Evolutionary conservation across 2,113 vertebrate species (phyloP).

Genomic region (Zosterops lateralis): DNA sequence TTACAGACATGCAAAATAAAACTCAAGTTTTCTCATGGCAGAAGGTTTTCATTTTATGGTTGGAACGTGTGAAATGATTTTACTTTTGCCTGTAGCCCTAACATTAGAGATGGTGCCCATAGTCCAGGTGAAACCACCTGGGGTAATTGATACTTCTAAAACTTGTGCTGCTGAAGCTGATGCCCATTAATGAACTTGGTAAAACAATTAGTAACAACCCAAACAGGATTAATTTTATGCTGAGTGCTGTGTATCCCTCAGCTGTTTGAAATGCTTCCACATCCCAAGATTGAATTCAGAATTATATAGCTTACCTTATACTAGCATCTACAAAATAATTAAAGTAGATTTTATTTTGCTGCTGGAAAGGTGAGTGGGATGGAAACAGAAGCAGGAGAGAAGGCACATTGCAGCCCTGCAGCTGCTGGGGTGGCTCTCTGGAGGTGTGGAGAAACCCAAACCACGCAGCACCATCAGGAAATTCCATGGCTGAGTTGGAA

Average conservation of each 20-base stretch:
- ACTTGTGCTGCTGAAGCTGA: background rate
- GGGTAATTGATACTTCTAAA: background rate
- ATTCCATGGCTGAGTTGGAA: slow-evolving; percentile 61
- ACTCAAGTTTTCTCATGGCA: background rate
- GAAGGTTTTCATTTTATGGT: background rate
- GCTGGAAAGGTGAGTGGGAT: background rate
- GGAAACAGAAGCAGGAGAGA: background rate
- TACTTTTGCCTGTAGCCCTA: background rate
- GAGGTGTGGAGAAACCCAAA: slow-evolving; percentile 50
- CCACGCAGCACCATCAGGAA: slow-evolving; percentile 33
- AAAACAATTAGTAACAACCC: background rate
- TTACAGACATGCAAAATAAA: background rate
- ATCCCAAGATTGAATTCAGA: rapidly evolving
- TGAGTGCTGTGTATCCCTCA: background rate
- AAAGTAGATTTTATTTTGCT: background rate
- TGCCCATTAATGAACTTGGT: background rate
- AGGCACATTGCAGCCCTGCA: rapidly evolving
- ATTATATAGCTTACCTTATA: background rate
- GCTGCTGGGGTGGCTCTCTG: background rate
- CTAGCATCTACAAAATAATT: background rate
- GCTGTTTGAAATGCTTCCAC: background rate
- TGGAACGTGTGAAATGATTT: background rate
- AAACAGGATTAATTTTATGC: background rate
- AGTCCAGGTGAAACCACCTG: background rate
- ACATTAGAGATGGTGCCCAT: background rate